Evolutionary conservation across 2,797 vertebrate genomes (phyloP).

Genomic region (Arnoldichthys spilopterus): DNA sequence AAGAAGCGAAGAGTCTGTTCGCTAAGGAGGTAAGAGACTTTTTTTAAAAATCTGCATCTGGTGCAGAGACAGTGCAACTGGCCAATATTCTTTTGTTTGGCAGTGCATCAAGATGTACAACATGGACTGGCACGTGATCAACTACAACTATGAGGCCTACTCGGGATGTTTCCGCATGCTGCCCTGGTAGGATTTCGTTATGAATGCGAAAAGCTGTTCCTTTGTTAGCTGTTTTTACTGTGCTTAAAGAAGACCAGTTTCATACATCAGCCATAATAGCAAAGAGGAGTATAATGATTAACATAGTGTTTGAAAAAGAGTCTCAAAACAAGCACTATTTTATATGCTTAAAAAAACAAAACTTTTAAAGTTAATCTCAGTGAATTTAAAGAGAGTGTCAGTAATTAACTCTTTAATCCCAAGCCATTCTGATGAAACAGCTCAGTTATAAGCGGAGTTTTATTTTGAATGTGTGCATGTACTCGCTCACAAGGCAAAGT

Average conservation of each 20-base stretch:
- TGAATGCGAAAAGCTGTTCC: background rate
- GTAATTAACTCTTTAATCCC: no score
- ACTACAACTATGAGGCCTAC: constrained; percentile 97
- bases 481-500: no score
- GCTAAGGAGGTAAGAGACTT: constrained; percentile 88
- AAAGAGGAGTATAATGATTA: no score
- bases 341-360: no score
- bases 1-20: constrained; percentile 91
- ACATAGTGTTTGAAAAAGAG: no score
- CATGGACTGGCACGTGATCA: constrained; percentile 93
- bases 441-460: background rate
- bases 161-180: constrained; percentile 95
- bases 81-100: constrained; percentile 66
- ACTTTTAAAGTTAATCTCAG: no score
- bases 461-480: no score
- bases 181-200: constrained; percentile 84
- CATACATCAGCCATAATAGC: no score
- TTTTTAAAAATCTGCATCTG: constrained; percentile 51
- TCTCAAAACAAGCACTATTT: no score
- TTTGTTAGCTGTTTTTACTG: background rate
- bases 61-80: constrained; percentile 44
- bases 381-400: no score
- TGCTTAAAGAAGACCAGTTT: background rate
- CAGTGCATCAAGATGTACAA: constrained; percentile 98
- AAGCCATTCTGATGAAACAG: background rate